These are phyloP conservation scores for Gila orcuttii DNA, from an alignment of 2,113 vertebrate genomes.

Conservation along the genomic window DNA sequence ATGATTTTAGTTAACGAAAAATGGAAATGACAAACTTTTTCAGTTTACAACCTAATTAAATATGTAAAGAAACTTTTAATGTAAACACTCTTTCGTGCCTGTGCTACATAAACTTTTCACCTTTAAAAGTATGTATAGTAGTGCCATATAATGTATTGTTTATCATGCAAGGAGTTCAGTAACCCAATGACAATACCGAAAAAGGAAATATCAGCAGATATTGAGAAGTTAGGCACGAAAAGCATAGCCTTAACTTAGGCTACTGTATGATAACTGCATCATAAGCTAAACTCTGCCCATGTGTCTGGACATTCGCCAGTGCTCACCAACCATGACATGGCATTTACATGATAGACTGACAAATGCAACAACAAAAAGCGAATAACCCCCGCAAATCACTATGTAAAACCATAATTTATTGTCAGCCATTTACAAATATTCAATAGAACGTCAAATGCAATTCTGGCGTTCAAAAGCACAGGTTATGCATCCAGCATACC, in stretches of 20 bases:
- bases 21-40: no score
- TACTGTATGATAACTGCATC: neutral
- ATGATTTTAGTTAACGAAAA: no score
- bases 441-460: neutral
- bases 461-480: neutral
- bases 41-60: no score
- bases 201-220: neutral
- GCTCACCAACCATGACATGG: constrained; percentile 29
- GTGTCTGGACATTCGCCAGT: constrained; percentile 24
- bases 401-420: neutral
- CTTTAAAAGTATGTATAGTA: neutral
- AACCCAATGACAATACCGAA: neutral
- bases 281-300: neutral
- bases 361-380: neutral
- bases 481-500: neutral
- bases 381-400: neutral
- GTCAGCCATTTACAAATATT: neutral
- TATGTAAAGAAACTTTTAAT: neutral
- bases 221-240: neutral
- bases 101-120: neutral
- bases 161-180: neutral
- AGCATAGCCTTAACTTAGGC: neutral
- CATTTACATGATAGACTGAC: constrained; percentile 11
- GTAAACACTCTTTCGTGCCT: neutral
- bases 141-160: neutral